phyloP scores from a whole-genome alignment of 2,888 invertebrate genomes.

The Actias luna region DNA sequence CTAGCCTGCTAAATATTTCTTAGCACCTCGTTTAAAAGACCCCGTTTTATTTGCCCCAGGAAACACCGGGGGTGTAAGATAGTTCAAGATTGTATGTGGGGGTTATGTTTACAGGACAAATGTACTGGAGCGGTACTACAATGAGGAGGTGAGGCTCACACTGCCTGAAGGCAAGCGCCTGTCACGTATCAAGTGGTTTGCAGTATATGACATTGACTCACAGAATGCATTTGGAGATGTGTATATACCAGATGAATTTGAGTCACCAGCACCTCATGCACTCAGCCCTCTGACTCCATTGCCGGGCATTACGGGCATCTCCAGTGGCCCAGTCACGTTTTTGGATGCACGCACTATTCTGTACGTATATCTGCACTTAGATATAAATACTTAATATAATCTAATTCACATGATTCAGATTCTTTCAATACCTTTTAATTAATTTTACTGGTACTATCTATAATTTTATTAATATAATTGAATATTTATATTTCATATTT shows the following conservation, averaged over 20 bases:
- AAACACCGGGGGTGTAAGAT: no score
- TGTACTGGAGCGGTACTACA: constrained; percentile 91
- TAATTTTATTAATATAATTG: no score
- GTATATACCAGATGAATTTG: constrained; percentile 94
- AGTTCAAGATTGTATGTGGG: not conserved
- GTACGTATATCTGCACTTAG: no score
- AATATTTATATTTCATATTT: no score
- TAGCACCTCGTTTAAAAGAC: no score
- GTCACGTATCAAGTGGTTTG: constrained; percentile 93
- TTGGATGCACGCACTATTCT: constrained; percentile 90
- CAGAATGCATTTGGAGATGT: constrained; percentile 96
- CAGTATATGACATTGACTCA: constrained; percentile 92
- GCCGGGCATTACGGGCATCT: constrained; percentile 74
- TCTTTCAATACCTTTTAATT: no score
- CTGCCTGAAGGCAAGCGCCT: constrained; percentile 93
- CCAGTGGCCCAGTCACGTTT: constrained; percentile 87
- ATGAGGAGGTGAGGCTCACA: constrained; percentile 90
- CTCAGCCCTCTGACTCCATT: constrained; percentile 59
- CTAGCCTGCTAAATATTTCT: no score
- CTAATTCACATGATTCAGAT: no score
- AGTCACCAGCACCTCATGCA: constrained; percentile 88
- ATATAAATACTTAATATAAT: no score
- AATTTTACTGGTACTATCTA: no score
- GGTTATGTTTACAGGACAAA: constrained; percentile 84
- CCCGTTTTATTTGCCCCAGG: no score